phyloP scores from a whole-genome alignment of 1,140 invertebrate species.

The Limonius californicus region DNA sequence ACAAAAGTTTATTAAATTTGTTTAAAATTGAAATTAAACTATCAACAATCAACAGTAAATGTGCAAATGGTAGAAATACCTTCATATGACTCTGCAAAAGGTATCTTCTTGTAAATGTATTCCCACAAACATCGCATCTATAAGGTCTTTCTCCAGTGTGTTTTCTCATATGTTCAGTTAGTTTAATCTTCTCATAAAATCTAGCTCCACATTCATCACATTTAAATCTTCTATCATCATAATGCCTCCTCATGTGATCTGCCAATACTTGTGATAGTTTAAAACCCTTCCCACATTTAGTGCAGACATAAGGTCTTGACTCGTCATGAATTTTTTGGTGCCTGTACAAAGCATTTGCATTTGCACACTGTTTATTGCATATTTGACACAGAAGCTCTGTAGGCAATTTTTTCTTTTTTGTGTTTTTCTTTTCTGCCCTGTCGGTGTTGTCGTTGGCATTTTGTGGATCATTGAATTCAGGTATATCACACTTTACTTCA shows the following conservation, averaged over 20 bases:
- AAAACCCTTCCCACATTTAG: conserved; percentile 44
- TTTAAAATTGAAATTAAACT: no score
- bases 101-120: not conserved
- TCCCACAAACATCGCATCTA: not conserved
- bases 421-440: not conserved
- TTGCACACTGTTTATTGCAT: conserved; percentile 18
- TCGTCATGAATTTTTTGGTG: conserved; percentile 22
- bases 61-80: no score
- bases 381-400: conserved; percentile 8
- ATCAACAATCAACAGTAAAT: no score
- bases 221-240: conserved; percentile 49
- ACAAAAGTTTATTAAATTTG: no score
- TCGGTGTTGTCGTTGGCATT: not conserved
- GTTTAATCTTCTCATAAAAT: not conserved
- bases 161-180: not conserved
- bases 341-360: conserved; percentile 20
- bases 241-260: conserved; percentile 47
- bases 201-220: conserved; percentile 47
- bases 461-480: not conserved
- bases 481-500: not conserved
- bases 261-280: conserved; percentile 46
- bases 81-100: not conserved
- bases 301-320: conserved; percentile 21
- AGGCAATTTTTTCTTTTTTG: not conserved
- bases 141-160: not conserved